Conservation (phyloP, 2,113 vertebrate genomes). For the Nycticorax nycticorax region DNA sequence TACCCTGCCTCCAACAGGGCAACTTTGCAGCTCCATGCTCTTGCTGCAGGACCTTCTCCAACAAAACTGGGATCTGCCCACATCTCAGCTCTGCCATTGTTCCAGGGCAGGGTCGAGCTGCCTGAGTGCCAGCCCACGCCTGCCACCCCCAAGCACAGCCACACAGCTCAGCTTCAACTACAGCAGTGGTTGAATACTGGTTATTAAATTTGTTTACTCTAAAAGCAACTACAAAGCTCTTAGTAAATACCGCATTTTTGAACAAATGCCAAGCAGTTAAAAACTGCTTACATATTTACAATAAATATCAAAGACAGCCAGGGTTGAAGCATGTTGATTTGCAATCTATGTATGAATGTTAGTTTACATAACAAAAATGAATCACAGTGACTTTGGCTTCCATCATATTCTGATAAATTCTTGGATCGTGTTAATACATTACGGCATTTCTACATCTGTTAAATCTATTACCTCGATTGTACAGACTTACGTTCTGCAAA, state of each 20-base stretch:
- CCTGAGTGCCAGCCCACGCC: accelerated
- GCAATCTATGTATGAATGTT: neutral
- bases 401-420: neutral
- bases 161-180: neutral
- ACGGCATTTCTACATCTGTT: neutral
- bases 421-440: neutral
- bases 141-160: neutral
- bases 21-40: neutral
- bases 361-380: conserved; percentile 16
- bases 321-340: neutral
- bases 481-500: neutral
- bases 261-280: neutral
- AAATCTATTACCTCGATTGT: neutral
- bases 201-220: neutral
- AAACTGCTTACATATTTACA: neutral
- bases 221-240: conserved; percentile 8
- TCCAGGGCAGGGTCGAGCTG: neutral
- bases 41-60: neutral
- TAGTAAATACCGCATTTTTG: neutral
- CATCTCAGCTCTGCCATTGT: accelerated
- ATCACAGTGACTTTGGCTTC: neutral
- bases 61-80: neutral
- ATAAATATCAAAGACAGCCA: neutral
- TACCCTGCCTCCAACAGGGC: neutral
- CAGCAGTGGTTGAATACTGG: neutral